A percentile compares a stretch with the other conserved stretches of the same genome.
Evolutionary conservation across 2,888 invertebrate species (phyloP).

Genomic region (Euproctis similis): DNA sequence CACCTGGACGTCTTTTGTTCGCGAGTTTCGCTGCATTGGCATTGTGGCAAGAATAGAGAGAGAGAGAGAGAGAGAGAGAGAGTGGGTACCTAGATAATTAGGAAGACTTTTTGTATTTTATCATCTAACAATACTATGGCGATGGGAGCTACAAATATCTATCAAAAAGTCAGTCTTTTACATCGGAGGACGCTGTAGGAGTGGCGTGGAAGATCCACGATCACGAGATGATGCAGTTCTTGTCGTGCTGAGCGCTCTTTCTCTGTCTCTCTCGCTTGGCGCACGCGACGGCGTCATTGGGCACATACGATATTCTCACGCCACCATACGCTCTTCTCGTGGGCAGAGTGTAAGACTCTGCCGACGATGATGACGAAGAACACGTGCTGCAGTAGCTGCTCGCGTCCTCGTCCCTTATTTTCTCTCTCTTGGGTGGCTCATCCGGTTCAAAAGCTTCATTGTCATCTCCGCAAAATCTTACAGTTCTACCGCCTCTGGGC

Average conservation of each 20-base stretch:
- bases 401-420: constrained; percentile 77
- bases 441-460: constrained; percentile 67
- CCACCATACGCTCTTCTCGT: constrained; percentile 90
- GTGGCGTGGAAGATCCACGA: constrained; percentile 53
- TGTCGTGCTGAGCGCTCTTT: constrained; percentile 80
- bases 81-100: no score
- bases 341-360: constrained; percentile 90
- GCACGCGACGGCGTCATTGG: constrained; percentile 91
- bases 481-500: constrained; percentile 57
- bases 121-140: constrained; percentile 63
- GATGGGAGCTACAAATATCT: constrained; percentile 47
- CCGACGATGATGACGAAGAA: constrained; percentile 92
- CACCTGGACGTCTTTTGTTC: constrained; percentile 37
- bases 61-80: no score
- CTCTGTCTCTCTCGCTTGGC: constrained; percentile 80
- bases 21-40: constrained; percentile 25
- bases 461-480: constrained; percentile 65
- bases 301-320: constrained; percentile 93
- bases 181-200: constrained; percentile 62
- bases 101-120: constrained; percentile 33
- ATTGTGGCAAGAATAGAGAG: constrained; percentile 27
- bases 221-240: constrained; percentile 93
- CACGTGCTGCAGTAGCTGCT: constrained; percentile 91
- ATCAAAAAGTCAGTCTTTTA: constrained; percentile 69
- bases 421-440: constrained; percentile 48